A percentile compares a stretch with the other conserved stretches of the same genome.
phyloP scores from a whole-genome alignment of 1,140 invertebrate genomes.

The Cepaea nemoralis region DNA sequence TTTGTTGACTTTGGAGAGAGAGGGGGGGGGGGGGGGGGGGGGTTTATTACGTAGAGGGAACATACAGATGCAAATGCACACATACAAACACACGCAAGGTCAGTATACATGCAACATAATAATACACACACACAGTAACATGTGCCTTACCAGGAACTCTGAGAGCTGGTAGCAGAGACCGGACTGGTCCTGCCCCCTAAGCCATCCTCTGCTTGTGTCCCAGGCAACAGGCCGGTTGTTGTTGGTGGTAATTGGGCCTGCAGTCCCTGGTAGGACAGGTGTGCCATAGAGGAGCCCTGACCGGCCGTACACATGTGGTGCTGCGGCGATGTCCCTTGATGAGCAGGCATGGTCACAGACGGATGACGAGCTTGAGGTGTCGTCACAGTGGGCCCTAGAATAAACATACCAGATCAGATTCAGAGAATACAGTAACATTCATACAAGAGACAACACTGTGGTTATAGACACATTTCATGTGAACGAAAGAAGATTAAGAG shows the following conservation, averaged over 20 bases:
- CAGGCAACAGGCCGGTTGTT: not conserved
- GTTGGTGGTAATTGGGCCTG: not conserved
- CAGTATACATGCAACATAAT: no score
- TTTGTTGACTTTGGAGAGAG: no score
- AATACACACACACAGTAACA: no score
- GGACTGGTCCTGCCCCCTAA: constrained; percentile 51
- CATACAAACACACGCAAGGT: no score
- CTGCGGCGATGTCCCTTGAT: not conserved
- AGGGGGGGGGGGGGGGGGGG: no score
- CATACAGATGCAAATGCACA: no score
- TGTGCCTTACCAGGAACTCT: constrained; percentile 56
- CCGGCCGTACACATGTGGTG: constrained; percentile 10
- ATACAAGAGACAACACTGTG: no score
- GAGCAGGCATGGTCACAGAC: not conserved
- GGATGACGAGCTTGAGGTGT: not conserved
- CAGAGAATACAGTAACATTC: no score
- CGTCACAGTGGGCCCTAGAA: not conserved
- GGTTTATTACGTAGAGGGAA: no score
- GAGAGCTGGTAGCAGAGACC: constrained; percentile 54
- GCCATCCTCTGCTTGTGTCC: not conserved
- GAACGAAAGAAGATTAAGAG: no score
- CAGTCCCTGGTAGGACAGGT: not conserved
- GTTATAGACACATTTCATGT: no score
- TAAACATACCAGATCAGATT: not conserved
- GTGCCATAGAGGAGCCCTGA: constrained; percentile 11